Evolutionary conservation across 2,888 invertebrate genomes (phyloP).

Genomic region (Dicyrtomina minuta): DNA sequence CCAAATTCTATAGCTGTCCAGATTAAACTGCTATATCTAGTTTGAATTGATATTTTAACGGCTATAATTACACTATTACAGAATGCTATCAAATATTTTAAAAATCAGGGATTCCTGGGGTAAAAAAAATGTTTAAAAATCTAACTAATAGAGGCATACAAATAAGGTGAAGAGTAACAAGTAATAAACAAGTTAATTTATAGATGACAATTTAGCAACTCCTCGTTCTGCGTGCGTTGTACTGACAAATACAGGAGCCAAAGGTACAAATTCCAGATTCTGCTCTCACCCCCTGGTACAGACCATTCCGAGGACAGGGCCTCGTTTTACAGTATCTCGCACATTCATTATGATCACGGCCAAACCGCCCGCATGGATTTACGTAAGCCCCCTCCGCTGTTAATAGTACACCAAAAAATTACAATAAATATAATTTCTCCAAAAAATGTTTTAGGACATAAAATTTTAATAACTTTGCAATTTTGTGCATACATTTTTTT

Average conservation of each 20-base stretch:
- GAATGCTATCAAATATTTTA: too few species aligned
- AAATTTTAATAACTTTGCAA: background rate
- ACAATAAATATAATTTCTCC: background rate
- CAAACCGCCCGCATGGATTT: slow-evolving; percentile 28
- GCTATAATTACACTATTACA: too few species aligned
- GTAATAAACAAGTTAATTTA: too few species aligned
- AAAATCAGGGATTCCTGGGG: too few species aligned
- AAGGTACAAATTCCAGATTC: slow-evolving; percentile 34
- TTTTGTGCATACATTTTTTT: background rate
- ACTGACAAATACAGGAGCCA: slow-evolving; percentile 31
- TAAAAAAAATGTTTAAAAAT: too few species aligned
- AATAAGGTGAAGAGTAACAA: too few species aligned
- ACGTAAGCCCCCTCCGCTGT: slow-evolving; percentile 19
- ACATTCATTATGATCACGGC: slow-evolving; percentile 28
- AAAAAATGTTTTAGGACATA: background rate
- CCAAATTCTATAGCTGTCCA: too few species aligned
- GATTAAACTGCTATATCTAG: too few species aligned
- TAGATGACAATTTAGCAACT: too few species aligned
- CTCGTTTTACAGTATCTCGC: slow-evolving; percentile 21
- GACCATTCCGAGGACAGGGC: slow-evolving; percentile 26
- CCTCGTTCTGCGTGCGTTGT: background rate
- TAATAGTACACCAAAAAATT: background rate
- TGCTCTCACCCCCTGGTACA: slow-evolving; percentile 31
- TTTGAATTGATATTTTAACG: too few species aligned
- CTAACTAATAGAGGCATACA: too few species aligned